Conservation (phyloP, 2,113 vertebrate genomes). For the Podocnemis expansa region DNA sequence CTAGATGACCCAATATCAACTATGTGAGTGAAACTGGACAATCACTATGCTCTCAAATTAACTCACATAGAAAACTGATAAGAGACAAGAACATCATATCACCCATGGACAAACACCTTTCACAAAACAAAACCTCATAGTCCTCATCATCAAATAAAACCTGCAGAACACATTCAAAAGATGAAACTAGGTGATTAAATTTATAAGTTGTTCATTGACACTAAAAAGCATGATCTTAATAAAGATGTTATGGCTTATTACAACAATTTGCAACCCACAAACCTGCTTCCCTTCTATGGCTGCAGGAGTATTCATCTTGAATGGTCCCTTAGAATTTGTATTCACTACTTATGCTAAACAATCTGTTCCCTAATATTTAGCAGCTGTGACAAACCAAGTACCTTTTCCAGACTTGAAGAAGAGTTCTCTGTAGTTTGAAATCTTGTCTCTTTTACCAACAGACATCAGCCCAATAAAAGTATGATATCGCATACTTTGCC, state of each 20-base stretch:
- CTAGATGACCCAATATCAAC: background rate
- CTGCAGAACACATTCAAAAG: background rate
- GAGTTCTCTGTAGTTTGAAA: background rate
- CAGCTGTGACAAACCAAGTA: background rate
- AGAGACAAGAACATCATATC: background rate
- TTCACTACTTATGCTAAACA: background rate
- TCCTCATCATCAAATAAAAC: background rate
- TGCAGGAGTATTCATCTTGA: background rate
- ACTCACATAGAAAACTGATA: background rate
- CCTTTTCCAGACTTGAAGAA: background rate
- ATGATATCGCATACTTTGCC: background rate
- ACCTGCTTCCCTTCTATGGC: background rate
- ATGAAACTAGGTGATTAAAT: background rate
- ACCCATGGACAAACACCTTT: background rate
- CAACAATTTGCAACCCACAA: background rate
- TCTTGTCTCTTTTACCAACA: background rate
- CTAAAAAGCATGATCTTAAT: background rate
- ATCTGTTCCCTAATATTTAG: background rate
- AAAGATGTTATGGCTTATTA: background rate
- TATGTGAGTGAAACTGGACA: background rate
- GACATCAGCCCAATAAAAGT: background rate
- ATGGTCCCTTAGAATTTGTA: background rate
- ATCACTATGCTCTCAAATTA: background rate
- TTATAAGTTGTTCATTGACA: background rate
- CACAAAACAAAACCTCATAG: background rate